These are phyloP conservation scores for Ctenosaura bakeri DNA, from an alignment of 2,797 vertebrate genomes.

Conservation along the genomic window DNA sequence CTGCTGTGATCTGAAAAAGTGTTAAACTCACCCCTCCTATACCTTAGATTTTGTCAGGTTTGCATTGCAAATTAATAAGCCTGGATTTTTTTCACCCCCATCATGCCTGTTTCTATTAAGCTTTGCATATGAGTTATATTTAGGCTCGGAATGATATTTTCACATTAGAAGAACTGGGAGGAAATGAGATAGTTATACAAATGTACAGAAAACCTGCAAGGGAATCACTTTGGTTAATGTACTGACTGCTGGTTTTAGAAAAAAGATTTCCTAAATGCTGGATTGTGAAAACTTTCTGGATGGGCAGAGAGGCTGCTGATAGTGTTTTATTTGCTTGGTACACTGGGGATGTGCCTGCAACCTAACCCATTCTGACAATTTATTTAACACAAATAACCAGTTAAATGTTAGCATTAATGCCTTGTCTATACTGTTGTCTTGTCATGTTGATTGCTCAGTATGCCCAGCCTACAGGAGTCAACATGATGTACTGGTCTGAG, in stretches of 20 bases:
- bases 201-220: slow-evolving; percentile 10
- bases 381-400: neutral
- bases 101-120: slow-evolving; percentile 65
- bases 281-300: neutral
- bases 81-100: neutral
- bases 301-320: neutral
- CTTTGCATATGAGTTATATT: slow-evolving; percentile 63
- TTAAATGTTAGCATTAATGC: neutral
- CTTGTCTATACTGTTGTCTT: neutral
- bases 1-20: neutral
- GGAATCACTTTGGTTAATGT: neutral
- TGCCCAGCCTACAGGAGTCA: no score
- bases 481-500: no score
- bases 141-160: slow-evolving; percentile 18
- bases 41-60: neutral
- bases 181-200: slow-evolving; percentile 20
- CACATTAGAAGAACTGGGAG: neutral
- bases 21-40: neutral
- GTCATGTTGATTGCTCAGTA: neutral
- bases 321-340: neutral
- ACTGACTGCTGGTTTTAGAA: neutral
- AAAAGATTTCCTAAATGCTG: neutral
- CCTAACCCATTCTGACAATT: neutral
- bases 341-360: neutral
- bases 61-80: slow-evolving; percentile 29